Evolutionary conservation across 2,888 invertebrate species (phyloP).

Genomic region (Meteorus colon): DNA sequence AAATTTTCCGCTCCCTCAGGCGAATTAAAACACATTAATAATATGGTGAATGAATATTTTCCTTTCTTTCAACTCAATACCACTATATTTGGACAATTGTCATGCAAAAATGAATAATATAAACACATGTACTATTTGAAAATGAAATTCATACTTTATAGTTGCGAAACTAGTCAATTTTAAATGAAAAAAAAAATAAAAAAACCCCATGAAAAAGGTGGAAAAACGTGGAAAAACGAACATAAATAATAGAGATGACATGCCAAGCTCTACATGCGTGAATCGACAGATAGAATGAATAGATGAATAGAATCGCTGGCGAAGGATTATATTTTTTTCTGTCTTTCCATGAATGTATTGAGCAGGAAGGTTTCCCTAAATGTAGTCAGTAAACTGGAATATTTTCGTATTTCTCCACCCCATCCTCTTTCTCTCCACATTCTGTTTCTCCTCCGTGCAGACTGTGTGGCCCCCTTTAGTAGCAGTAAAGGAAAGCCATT

Average conservation of each 20-base stretch:
- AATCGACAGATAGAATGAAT: slow-evolving; percentile 18
- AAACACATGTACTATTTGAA: too few species aligned
- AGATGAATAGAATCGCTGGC: slow-evolving; percentile 32
- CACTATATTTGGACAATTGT: too few species aligned
- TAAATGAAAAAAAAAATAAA: too few species aligned
- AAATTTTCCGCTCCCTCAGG: neutral
- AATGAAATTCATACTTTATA: too few species aligned
- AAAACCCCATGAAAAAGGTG: neutral
- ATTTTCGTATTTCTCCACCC: slow-evolving; percentile 9
- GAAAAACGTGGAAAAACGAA: neutral
- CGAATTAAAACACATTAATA: neutral
- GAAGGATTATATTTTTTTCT: slow-evolving; percentile 26
- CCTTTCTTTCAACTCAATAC: neutral
- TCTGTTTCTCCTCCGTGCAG: neutral
- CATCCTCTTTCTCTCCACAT: neutral
- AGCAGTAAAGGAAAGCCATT: slow-evolving; percentile 35
- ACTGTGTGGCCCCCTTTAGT: slow-evolving; percentile 9
- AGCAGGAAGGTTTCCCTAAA: slow-evolving; percentile 16
- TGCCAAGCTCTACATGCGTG: neutral
- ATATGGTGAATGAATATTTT: neutral
- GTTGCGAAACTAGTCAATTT: too few species aligned
- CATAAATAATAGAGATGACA: neutral
- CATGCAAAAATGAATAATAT: too few species aligned
- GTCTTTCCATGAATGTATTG: slow-evolving; percentile 26
- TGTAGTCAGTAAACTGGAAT: slow-evolving; percentile 23